A percentile compares a stretch with the other conserved stretches of the same genome.
phyloP scores from a whole-genome alignment of 2,113 vertebrate genomes.

The Corythornis vintsioides region DNA sequence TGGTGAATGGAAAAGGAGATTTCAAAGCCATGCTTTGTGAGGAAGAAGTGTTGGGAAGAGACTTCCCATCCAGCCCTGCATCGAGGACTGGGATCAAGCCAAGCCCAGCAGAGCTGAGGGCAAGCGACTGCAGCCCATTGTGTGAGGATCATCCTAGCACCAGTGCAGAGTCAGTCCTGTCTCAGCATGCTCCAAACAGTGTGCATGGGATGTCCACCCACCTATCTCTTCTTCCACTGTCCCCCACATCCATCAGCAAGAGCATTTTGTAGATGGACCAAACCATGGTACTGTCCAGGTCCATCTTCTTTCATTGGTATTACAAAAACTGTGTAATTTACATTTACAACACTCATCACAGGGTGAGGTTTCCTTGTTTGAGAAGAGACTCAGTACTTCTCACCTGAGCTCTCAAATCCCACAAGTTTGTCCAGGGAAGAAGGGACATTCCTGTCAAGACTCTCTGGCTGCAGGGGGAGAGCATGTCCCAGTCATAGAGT shows the following conservation, averaged over 20 bases:
- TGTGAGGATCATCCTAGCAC: neutral
- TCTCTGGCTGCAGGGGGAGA: neutral
- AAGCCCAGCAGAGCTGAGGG: neutral
- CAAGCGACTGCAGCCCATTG: neutral
- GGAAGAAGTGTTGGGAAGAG: neutral
- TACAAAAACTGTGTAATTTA: neutral
- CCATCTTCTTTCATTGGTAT: neutral
- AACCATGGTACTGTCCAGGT: neutral
- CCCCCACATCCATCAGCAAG: neutral
- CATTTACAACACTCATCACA: neutral
- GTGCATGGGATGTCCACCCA: rapidly evolving
- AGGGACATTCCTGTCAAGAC: neutral
- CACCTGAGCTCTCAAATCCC: neutral
- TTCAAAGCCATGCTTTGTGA: neutral
- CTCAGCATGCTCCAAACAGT: neutral
- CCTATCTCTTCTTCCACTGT: neutral
- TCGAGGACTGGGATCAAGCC: neutral
- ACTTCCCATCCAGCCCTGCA: neutral
- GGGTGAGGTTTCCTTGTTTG: neutral
- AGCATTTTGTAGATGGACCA: rapidly evolving
- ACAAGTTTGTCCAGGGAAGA: neutral
- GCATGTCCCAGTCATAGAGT: neutral
- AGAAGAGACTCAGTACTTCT: neutral
- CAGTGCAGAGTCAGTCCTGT: neutral
- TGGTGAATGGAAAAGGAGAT: neutral